Evolutionary conservation across 2,797 vertebrate genomes (phyloP).

Genomic region (Leptodactylus fallax): DNA sequence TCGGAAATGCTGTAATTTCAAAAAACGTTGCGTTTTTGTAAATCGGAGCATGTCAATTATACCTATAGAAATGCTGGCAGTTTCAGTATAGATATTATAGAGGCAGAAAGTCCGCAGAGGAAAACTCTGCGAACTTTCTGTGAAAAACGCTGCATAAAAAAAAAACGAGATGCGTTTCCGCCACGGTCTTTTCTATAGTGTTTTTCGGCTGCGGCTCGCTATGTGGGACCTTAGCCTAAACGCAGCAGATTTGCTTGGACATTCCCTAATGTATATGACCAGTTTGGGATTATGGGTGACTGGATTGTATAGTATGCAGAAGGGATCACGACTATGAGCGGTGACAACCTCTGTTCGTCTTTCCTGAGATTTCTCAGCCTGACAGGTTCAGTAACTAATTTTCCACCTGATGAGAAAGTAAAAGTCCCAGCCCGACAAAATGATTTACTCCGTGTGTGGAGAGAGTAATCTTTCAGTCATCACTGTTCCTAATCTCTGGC

Average conservation of each 20-base stretch:
- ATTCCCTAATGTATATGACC: not conserved
- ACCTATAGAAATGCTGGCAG: too few relatives aligned
- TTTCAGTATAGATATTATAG: too few relatives aligned
- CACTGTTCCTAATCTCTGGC: conserved; percentile 44
- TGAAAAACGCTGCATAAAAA: too few relatives aligned
- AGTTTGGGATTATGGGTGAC: not conserved
- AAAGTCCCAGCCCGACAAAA: conserved; percentile 40
- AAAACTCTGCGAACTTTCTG: too few relatives aligned
- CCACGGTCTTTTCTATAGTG: too few relatives aligned
- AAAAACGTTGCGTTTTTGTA: too few relatives aligned
- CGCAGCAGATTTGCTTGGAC: not conserved
- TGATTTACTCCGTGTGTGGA: conserved; percentile 44
- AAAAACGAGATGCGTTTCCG: too few relatives aligned
- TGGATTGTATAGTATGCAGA: not conserved
- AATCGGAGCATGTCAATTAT: too few relatives aligned
- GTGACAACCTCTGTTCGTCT: not conserved
- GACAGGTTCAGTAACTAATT: conserved; percentile 40
- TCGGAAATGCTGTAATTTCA: too few relatives aligned
- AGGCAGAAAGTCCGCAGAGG: too few relatives aligned
- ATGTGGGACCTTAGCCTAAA: too few relatives aligned
- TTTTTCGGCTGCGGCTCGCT: too few relatives aligned
- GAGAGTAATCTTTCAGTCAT: conserved; percentile 56
- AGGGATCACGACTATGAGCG: not conserved
- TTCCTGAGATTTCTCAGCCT: not conserved
- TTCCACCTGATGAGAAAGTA: conserved; percentile 54